Percentiles rank a stretch among this genome's conserved stretches.
Conservation (phyloP, 2,888 invertebrate species). For the Dioctria linearis region DNA sequence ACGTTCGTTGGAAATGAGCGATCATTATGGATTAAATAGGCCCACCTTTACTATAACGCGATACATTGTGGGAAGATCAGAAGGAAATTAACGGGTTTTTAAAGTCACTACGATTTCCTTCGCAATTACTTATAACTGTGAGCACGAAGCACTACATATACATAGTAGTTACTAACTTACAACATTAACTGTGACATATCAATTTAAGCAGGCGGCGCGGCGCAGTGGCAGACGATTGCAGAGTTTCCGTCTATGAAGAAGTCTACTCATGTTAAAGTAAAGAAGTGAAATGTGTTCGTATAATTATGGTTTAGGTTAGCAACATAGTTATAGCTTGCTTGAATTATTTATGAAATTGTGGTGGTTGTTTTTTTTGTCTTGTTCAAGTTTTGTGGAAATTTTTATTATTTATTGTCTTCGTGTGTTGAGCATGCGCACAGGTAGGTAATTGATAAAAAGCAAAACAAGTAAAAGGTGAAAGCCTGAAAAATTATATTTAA, state of each 20-base stretch:
- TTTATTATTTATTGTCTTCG: background rate
- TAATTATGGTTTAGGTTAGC: constrained; percentile 4
- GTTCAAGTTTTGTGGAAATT: constrained; percentile 6
- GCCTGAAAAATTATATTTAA: constrained; percentile 13
- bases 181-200: constrained; percentile 22
- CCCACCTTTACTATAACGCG: background rate
- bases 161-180: no score
- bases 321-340: background rate
- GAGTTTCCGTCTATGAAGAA: no score
- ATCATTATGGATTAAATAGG: constrained; percentile 38
- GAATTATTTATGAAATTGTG: constrained; percentile 32
- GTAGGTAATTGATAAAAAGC: constrained; percentile 12
- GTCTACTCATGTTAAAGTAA: background rate
- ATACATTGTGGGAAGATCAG: constrained; percentile 38
- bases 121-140: constrained; percentile 5
- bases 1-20: background rate
- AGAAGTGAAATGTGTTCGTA: constrained; percentile 20
- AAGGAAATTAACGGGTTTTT: constrained; percentile 37
- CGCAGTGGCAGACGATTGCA: background rate
- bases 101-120: constrained; percentile 12
- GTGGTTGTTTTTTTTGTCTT: background rate
- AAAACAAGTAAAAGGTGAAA: constrained; percentile 35
- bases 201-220: constrained; percentile 1
- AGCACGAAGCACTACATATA: background rate
- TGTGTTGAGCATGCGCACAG: background rate